Conservation (phyloP, 2,113 vertebrate genomes). For the Triplophysa rosa region DNA sequence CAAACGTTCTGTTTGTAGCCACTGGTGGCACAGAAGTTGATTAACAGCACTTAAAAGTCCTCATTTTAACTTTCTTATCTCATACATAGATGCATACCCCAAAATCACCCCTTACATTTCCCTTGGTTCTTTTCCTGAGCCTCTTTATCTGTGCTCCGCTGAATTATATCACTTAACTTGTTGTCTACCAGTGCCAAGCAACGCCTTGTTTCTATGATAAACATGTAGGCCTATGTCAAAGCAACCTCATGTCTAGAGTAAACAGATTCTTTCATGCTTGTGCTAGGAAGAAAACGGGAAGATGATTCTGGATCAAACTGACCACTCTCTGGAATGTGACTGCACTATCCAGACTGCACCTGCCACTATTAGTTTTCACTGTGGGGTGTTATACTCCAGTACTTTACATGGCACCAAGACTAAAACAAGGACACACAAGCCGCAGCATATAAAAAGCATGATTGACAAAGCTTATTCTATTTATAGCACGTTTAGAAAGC, state of each 20-base stretch:
- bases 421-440: not conserved
- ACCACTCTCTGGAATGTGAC: slow-evolving; percentile 10
- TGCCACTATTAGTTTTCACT: slow-evolving; percentile 19
- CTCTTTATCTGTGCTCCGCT: not conserved
- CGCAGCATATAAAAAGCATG: not conserved
- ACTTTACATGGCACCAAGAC: not conserved
- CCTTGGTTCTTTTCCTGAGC: not conserved
- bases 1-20: not conserved
- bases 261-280: not conserved
- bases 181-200: not conserved
- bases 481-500: slow-evolving; percentile 2
- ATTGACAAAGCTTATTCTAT: slow-evolving; percentile 12
- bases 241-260: not conserved
- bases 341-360: not conserved
- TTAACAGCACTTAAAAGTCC: not conserved
- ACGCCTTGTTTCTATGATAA: not conserved
- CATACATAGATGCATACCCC: not conserved
- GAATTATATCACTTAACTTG: not conserved
- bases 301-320: not conserved
- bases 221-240: not conserved
- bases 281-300: not conserved
- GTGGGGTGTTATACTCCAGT: not conserved
- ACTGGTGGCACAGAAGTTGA: not conserved
- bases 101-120: not conserved
- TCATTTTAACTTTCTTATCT: not conserved